Evolutionary conservation across 1,140 invertebrate species (phyloP), one percentile per base, ranked within the genome.

Genomic region (Apis dorsata): DNA sequence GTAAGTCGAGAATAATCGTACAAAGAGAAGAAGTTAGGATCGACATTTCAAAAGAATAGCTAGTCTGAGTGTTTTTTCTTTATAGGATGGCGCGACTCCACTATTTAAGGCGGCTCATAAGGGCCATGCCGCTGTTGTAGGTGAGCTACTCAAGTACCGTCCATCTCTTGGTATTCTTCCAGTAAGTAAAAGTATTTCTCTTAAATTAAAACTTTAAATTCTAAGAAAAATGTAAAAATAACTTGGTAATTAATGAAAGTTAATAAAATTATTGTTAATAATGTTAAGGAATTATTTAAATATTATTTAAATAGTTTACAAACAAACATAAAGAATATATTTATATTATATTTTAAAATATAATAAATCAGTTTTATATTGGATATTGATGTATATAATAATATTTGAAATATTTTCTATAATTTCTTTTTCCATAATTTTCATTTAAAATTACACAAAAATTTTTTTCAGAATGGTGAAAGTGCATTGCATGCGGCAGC

Each of bases 21-120:
- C 62, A 60, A 53, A 55, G 21, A n/a, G 51, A 53, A 49, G 74
- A 77, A 77, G 59, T 44, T 68, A 10, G 72, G 28, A 57, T 60
- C 51, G 55, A 68, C 66, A 65, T 63, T 83, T 76, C 28, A 19
- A 49, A 79, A n/a, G 68, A 65, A 57, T 62, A 9, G 34, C 12
- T 17, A 21, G 9, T 63, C 34, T 24, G 1, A 17, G 5, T 53
- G 15, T 69, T 63, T 86, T 85, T 89, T 85, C 81, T 87, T 94
- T 95, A 53, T 92, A 97, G 96, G 97, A 99, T 94, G 98, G 98
- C 21, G 98, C 97, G 34, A 98, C 98, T 1, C 96, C 98, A 9
- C 93, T 99, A 49, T 99, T 98, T 92, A 99, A 99, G 94, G 98
- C 98, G 4, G 96, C 97, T 44, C 98, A 99, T 92, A 99, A 99